phyloP scores from a whole-genome alignment of 1,140 invertebrate species.

The Trichomalopsis sarcophagae region DNA sequence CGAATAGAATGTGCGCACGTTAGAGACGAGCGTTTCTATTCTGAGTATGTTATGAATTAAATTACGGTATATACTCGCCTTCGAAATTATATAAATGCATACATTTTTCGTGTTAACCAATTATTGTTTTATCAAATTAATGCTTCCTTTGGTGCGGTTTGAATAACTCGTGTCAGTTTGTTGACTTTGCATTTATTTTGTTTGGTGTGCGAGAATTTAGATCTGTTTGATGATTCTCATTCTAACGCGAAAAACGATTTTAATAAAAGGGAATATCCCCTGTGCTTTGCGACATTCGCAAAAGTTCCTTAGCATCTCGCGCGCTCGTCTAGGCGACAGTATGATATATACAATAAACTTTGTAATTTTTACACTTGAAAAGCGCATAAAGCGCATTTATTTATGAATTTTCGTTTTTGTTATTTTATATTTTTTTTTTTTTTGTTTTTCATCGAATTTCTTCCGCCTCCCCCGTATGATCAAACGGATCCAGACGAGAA shows the following conservation, averaged over 20 bases:
- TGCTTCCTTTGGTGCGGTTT: neutral
- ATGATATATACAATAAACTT: constrained; percentile 34
- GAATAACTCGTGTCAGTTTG: neutral
- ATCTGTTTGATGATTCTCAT: neutral
- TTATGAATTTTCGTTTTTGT: constrained; percentile 46
- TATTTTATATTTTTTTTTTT: constrained; percentile 45
- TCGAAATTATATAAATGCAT: neutral
- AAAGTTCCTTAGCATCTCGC: constrained; percentile 45
- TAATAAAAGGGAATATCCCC: neutral
- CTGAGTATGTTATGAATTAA: neutral
- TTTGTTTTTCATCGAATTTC: constrained; percentile 45
- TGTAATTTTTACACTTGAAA: constrained; percentile 48
- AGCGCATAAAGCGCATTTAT: constrained; percentile 26
- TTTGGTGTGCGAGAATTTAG: neutral
- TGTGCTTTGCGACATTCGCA: constrained; percentile 42
- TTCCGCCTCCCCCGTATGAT: constrained; percentile 37
- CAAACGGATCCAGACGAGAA: neutral
- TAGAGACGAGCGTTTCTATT: constrained; percentile 7
- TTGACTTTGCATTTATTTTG: constrained; percentile 12
- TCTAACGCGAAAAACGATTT: neutral
- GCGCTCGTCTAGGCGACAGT: constrained; percentile 11
- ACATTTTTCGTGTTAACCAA: neutral
- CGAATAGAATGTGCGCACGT: neutral
- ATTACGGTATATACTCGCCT: neutral
- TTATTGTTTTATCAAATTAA: neutral